Percentiles rank a stretch among this genome's conserved stretches.
Evolutionary conservation across 2,113 vertebrate genomes (phyloP).

Genomic region (Stegostoma tigrinum): DNA sequence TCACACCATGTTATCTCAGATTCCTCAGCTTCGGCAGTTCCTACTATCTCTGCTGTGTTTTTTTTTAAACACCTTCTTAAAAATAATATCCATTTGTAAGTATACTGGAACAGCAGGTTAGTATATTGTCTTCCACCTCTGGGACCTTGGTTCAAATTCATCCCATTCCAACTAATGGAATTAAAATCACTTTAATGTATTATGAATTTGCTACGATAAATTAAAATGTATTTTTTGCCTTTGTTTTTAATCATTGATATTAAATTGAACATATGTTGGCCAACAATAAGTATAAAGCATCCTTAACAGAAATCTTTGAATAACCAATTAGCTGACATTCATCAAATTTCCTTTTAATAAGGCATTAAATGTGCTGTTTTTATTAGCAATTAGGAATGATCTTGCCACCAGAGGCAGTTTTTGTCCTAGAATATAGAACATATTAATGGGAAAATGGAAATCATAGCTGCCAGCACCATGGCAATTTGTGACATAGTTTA

Average conservation of each 20-base stretch:
- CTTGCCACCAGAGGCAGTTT: conserved; percentile 32
- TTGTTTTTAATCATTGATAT: conserved; percentile 33
- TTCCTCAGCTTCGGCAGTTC: no score
- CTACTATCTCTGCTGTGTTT: no score
- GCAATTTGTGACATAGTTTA: conserved; percentile 36
- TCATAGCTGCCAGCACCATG: conserved; percentile 32
- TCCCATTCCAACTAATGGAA: conserved; percentile 8
- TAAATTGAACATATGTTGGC: conserved; percentile 32
- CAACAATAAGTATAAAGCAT: conserved; percentile 31
- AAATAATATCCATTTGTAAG: background rate
- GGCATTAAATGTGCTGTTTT: conserved; percentile 37
- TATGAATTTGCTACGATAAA: conserved; percentile 25
- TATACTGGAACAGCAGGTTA: background rate
- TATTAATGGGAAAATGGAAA: conserved; percentile 37
- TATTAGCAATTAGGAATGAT: conserved; percentile 36
- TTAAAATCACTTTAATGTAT: background rate
- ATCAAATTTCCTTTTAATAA: conserved; percentile 36
- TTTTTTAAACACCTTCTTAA: background rate
- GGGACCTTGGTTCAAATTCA: background rate
- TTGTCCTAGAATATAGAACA: background rate
- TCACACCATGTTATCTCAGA: no score
- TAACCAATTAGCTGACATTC: conserved; percentile 34
- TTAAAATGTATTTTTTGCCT: conserved; percentile 11
- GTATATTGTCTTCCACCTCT: background rate
- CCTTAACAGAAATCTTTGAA: conserved; percentile 35